Evolutionary conservation across 2,797 vertebrate genomes (phyloP).

Genomic region (Xerus rutilus): DNA sequence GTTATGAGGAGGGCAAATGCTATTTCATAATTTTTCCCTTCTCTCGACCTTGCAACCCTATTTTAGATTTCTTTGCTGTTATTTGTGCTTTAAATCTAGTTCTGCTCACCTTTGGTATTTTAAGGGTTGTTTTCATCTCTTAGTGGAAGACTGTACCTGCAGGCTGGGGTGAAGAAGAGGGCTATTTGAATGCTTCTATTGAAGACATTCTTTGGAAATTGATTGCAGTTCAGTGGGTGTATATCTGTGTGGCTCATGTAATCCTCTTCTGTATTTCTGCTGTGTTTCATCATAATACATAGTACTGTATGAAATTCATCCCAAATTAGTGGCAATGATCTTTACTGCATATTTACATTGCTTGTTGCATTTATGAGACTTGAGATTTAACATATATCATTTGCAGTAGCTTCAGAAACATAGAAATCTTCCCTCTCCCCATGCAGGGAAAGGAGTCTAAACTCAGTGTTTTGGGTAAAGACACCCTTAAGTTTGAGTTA

Average conservation of each 20-base stretch:
- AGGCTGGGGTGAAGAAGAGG: not conserved
- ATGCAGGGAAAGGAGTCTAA: not conserved
- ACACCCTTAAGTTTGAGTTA: not conserved
- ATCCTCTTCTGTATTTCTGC: not conserved
- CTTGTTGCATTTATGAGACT: not conserved
- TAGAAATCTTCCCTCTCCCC: not conserved
- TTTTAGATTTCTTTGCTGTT: conserved; percentile 7
- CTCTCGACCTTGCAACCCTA: not conserved
- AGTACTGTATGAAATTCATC: not conserved
- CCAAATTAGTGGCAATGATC: not conserved
- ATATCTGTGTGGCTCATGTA: not conserved
- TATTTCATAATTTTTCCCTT: not conserved
- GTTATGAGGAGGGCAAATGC: not conserved
- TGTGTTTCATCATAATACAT: not conserved
- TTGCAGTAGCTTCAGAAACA: not conserved
- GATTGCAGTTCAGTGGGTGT: not conserved
- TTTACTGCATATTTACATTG: not conserved
- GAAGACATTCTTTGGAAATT: conserved; percentile 11
- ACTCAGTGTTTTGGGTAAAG: not conserved
- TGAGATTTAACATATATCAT: not conserved
- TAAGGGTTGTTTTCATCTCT: not conserved
- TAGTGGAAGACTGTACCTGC: not conserved
- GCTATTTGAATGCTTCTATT: not conserved
- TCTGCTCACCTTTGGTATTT: not conserved
- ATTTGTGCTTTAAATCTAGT: conserved; percentile 17